Conservation (phyloP, 2,797 vertebrate genomes). For the Molossus molossus region DNA sequence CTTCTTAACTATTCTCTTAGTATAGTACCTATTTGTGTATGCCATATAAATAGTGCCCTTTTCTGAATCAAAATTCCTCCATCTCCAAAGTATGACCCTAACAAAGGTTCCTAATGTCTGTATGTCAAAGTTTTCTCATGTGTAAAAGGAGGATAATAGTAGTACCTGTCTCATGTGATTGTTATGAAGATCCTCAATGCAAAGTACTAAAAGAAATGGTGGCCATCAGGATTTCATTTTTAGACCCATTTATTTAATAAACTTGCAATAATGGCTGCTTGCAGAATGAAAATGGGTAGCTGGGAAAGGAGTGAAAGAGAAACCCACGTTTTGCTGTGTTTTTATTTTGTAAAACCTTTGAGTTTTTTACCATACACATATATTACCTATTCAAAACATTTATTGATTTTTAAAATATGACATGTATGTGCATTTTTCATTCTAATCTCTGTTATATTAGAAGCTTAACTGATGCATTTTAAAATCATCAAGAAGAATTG, state of each 20-base stretch:
- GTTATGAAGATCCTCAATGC: not conserved
- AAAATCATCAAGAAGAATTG: constrained; percentile 41
- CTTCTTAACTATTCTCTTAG: not conserved
- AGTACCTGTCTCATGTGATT: not conserved
- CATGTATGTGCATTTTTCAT: not conserved
- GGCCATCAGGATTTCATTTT: constrained; percentile 20
- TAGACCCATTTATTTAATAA: constrained; percentile 3
- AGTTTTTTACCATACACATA: not conserved
- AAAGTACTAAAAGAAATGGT: not conserved
- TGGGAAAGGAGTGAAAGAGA: not conserved
- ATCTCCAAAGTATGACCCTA: constrained; percentile 6
- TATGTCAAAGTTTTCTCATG: not conserved
- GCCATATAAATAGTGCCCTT: not conserved
- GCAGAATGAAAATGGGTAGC: constrained; percentile 14
- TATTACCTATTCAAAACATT: constrained; percentile 6
- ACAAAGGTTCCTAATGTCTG: not conserved
- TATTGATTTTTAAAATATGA: not conserved
- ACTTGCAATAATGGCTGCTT: not conserved
- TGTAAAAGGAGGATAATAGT: not conserved
- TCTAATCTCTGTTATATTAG: not conserved
- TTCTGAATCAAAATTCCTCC: not conserved
- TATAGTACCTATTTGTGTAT: not conserved
- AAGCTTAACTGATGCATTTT: constrained; percentile 30
- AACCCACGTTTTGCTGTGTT: constrained; percentile 8
- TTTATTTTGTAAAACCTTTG: not conserved